These are phyloP conservation scores for Parazoanthus swiftii DNA, from an alignment of 92 coral and sea anemone species.

Conservation along the genomic window DNA sequence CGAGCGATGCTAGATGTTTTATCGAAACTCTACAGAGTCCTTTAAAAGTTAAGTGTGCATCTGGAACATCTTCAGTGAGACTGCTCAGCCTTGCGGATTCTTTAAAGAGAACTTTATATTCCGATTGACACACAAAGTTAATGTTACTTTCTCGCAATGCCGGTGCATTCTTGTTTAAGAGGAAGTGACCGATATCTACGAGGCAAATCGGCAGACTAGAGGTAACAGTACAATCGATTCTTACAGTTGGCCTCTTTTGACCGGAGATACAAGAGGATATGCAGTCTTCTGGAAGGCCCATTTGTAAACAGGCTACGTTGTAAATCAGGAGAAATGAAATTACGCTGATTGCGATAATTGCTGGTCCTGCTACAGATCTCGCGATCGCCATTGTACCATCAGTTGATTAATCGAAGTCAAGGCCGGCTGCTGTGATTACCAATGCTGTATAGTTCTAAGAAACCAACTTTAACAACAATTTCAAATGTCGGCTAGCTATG, in stretches of 20 bases:
- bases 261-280: background rate
- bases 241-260: background rate
- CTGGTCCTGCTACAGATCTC: background rate
- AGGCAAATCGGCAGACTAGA: background rate
- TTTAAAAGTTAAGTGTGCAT: background rate
- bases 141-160: background rate
- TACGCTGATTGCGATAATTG: background rate
- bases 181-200: background rate
- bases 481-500: background rate
- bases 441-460: background rate
- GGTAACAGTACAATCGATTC: background rate
- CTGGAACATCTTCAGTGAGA: background rate
- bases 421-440: background rate
- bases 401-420: too few species aligned
- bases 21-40: constrained; percentile 2
- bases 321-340: background rate
- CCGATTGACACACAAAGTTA: background rate
- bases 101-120: background rate
- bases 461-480: too few species aligned
- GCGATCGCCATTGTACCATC: background rate
- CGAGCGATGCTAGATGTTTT: background rate
- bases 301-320: background rate
- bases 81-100: background rate
- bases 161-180: background rate
- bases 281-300: background rate